Base-by-base conservation (phyloP, 2,888 invertebrate species). In the Eugnorisma glareosa region DNA sequence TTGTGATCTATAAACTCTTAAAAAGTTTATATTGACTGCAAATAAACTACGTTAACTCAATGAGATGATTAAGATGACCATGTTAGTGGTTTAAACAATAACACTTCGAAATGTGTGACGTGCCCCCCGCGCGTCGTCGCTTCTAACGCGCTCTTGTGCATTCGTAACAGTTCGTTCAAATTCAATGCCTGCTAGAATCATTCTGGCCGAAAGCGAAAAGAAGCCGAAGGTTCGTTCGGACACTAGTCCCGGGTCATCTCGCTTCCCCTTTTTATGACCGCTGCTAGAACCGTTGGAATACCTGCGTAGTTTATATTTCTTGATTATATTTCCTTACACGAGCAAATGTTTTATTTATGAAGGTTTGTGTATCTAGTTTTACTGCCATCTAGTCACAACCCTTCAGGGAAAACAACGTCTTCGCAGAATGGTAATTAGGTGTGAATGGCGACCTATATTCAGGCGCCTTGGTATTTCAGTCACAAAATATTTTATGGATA, bases 371-470 rank as follows among this genome's bases (percentile, higher is more conserved):
- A 45, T 67, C 13, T 63, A 54, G 35, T 67, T 75, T 57, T 45
- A 67, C 40, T 35, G 61, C 18, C 24, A 28, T 13, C 76, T 35
- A 45, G n/a, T 43, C 54, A 40, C 35, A 35, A 51, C 24, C 63
- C 54, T 64, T 48, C n/a, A 15, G n/a, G 18, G 37, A 54, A 54
- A 64, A 68, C 35, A 51, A 69, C 43, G 24, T 45, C 48, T 67
- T 57, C 37, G 4, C 67, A 43, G 51, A 81, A 54, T 80, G 40
- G 37, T 48, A 70, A 80, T 80, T 45, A 70, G n/a, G 54, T 54
- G 75, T 45, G 69, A 40, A 51, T 67, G 51, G 51, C 51, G 59
- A 45, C 81, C 80, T 80, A 69, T 24, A 66, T 80, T 66, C n/a
- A 18, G 13, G 15, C 37, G 5, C 57, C 66, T 43, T 51, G 21